Conservation (phyloP, 2,113 vertebrate genomes). For the Orthonyx spaldingii region DNA sequence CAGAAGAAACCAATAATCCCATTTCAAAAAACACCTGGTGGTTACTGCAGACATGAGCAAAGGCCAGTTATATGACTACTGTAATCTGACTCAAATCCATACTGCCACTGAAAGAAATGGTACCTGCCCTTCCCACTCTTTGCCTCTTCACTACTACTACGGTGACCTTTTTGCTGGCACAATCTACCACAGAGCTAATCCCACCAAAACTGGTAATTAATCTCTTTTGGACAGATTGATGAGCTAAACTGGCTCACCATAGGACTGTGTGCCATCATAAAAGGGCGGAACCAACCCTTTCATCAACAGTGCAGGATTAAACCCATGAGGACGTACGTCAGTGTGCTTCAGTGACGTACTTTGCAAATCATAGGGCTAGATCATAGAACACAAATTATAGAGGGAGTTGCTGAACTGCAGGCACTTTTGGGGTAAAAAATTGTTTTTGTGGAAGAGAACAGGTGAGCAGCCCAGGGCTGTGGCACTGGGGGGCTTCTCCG, state of each 20-base stretch:
- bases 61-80: not conserved
- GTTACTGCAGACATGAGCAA: not conserved
- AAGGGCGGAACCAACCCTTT: constrained; percentile 25
- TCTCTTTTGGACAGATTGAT: not conserved
- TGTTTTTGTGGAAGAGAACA: not conserved
- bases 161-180: not conserved
- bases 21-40: not conserved
- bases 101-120: not conserved
- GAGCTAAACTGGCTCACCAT: not conserved
- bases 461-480: not conserved
- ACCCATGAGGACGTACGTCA: constrained; percentile 35
- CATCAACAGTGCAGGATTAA: constrained; percentile 40
- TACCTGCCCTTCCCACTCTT: not conserved
- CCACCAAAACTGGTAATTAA: not conserved
- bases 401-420: not conserved
- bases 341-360: constrained; percentile 5
- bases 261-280: not conserved
- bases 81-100: not conserved
- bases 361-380: not conserved
- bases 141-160: not conserved
- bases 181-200: not conserved
- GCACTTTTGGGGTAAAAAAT: not conserved
- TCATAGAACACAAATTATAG: not conserved
- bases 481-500: not conserved
- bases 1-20: not conserved